Evolutionary conservation across 35 echinoderm and acorn worm genomes (phyloP), one percentile per base, ranked within the genome.

Genomic region (Apostichopus californicus): DNA sequence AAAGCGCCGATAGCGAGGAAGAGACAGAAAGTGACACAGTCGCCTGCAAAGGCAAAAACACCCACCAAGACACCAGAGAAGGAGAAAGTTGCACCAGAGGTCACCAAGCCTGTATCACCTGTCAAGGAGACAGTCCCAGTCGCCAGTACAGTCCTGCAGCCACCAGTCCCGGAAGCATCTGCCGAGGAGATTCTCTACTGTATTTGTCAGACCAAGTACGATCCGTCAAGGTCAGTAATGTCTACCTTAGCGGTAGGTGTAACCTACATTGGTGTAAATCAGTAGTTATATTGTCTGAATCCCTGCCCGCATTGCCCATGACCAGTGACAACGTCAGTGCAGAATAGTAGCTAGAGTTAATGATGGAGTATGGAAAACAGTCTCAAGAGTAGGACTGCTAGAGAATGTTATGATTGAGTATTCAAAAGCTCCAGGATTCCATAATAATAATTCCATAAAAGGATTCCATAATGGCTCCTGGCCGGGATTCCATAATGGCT

Each of bases 181-280:
- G 64, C 28, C 5, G 92, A 95, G 18, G 89, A 92, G 5, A 79
- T 58, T 11, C 92, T 99, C 13, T 99, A 93, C 85, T 99, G 97
- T 90, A 93, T 99, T 25, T 99, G 97, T 85, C 94, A 99, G 68
- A 96, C 93, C 15, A 93, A 95, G 59, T 99, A 99, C 90, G 97
- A 99, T 92, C 86, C 91, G 8, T 22, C 93, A 24, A 93, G 91
- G 97, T 99, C 59, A 94, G 97, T 92, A 8, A 46, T 46, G 34
- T 46, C 34, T 18, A 68, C 64, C 5, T 14, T 14, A 68, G 64
- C 64, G 3, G 34, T 46, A 46, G 34, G 34, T 46, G 34, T 46
- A 46, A 46, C 34, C 3, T 46, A 3, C 34, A 46, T 46, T 46
- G 34, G 34, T 46, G 34, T 46, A 46, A 3, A 46, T 46, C 34